Percentiles rank a stretch among this genome's conserved stretches.
Evolutionary conservation across 1,140 invertebrate species (phyloP).

Genomic region (Bombus affinis): DNA sequence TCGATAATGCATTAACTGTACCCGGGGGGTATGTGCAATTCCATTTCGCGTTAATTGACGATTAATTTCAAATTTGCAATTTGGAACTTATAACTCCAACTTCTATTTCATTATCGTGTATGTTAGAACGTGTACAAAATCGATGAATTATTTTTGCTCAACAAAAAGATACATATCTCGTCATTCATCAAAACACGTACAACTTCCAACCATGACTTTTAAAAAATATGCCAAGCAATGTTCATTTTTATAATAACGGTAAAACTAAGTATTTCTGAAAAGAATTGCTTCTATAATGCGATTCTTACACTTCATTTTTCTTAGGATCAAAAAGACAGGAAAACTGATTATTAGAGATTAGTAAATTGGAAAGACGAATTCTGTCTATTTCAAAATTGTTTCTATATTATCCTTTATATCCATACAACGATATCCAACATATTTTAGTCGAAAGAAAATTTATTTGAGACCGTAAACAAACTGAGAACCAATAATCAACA

Average conservation of each 20-base stretch:
- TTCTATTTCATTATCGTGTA: background rate
- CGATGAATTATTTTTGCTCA: background rate
- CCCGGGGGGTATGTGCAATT: background rate
- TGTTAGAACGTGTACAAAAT: background rate
- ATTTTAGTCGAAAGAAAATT: background rate
- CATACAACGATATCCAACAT: background rate
- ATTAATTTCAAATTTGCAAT: conserved; percentile 16
- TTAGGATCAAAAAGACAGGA: background rate
- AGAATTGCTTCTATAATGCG: background rate
- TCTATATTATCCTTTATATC: background rate
- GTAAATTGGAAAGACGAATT: background rate
- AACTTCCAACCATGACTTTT: background rate
- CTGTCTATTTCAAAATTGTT: background rate
- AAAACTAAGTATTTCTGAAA: background rate
- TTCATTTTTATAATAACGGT: background rate
- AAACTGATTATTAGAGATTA: background rate
- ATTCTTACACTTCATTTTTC: background rate
- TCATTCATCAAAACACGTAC: background rate
- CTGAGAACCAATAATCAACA: too few species aligned
- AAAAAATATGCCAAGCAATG: background rate
- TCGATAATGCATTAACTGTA: background rate
- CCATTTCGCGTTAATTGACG: background rate
- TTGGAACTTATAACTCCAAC: background rate
- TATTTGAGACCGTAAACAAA: background rate
- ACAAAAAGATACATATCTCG: background rate